Base-by-base conservation (phyloP, 2,797 vertebrate genomes). In the Eutrigla gurnardus region DNA sequence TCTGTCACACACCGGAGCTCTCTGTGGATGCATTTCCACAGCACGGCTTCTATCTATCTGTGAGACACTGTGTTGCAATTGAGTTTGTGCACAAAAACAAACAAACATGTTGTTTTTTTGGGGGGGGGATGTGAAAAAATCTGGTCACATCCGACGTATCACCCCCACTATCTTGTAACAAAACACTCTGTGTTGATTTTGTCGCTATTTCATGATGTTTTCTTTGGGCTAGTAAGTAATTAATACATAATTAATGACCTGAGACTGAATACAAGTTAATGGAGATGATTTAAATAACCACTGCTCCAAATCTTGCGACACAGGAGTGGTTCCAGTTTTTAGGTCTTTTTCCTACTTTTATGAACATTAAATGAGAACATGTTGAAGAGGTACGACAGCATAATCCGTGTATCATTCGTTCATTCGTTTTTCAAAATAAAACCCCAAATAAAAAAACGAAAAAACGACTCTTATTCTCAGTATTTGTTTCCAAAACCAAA, bases 1-100 rank as follows among this genome's bases (percentile, higher is more conserved):
- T 87, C 50, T 46, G 83, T 81, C 46, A 63, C 72, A 84, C 75
- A 57, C 75, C 46, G 50, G 43, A 52, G 63, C 57, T 62, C 50
- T 57, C 39, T 69, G 52, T n/a, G 36, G 33, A 68, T 68, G 66
- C 58, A 36, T 71, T 65, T 39, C 8, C 66, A 70, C 25, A 66
- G 58, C 50, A 71, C 72, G 60, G 35, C 25, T 40, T 53, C 17
- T 59, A 10, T 82, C 59, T 35, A 7, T 78, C 57, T 64, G 63
- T 69, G 68, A 67, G 12, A 52, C 61, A 50, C 36, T 15, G 9
- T 14, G 55, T 64, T 49, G 9, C 55, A 46, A 25, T 6, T 49
- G 12, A 49, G 7, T 46, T 65, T 33, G 5, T 53, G 42, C 18
- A n/a, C 47, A 64, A 0, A 6, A 7, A 14, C 3, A 36, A 59